Evolutionary conservation across 2,113 vertebrate species (phyloP), one percentile per base, ranked within the genome.

Genomic region (Megaceryle maxima): DNA sequence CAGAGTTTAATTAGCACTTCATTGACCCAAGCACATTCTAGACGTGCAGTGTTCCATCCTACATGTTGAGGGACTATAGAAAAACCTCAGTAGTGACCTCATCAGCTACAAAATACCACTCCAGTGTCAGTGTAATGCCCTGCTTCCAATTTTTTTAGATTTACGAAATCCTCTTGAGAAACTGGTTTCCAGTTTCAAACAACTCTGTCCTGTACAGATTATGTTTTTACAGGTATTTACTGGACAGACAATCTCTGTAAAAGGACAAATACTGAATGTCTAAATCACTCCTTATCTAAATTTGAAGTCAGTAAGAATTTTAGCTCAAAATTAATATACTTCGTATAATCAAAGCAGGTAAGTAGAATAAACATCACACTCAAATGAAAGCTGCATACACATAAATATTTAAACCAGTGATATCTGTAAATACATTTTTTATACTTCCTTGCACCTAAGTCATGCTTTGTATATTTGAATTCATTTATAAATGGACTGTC

Each of bases 351-450:
- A 0, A 2, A 87, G 67, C 51, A 89, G 67, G 33, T 83, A 94
- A 56, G 48, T 7, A 69, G 44, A 87, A 91, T 76, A 92, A 96
- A 84, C 48, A 94, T 37, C 35, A 31, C 56, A 79, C 41, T 69
- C 25, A 74, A 87, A 76, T 1, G 0, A 87, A 92, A 94, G 79
- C 62, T 59, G 24, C 74, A 74, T 67, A 39, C 63, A 89, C 29
- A 66, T 66, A 79, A 95, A 94, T 91, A 87, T 89, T 94, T 91
- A 94, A 94, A 90, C 15, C 44, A 87, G 50, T 39, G 19, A 66
- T 55, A 87, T 50, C 39, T 93, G 62, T 76, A 96, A 93, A 94
- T 31, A 73, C 3, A 18, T 76, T 92, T 95, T 85, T 81, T 33
- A 14, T 66, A 70, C 93, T 88, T 92, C 39, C 60, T 50, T 83